phyloP scores from a whole-genome alignment of 2,888 invertebrate species.

The Andrena bicolor region DNA sequence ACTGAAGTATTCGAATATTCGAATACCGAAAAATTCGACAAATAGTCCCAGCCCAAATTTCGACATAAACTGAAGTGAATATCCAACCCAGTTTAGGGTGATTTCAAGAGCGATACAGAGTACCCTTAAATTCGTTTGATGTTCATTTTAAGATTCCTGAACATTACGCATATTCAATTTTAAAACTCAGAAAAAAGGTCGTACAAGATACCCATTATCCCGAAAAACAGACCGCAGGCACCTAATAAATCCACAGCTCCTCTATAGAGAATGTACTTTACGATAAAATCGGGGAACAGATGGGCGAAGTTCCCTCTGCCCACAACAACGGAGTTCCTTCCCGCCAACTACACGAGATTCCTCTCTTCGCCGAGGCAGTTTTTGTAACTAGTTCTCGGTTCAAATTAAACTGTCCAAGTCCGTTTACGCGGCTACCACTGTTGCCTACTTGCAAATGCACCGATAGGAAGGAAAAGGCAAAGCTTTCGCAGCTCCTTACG shows the following conservation, averaged over 20 bases:
- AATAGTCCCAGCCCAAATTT: too few relatives aligned
- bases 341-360: slow-evolving; percentile 12
- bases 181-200: too few relatives aligned
- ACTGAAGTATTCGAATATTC: too few relatives aligned
- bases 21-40: too few relatives aligned
- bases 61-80: too few relatives aligned
- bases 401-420: slow-evolving; percentile 1
- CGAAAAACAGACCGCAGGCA: background rate
- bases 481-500: too few relatives aligned
- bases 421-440: background rate
- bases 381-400: slow-evolving; percentile 1
- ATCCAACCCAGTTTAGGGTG: too few relatives aligned
- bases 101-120: too few relatives aligned
- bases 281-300: background rate
- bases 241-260: background rate
- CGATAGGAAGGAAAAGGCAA: too few relatives aligned
- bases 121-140: too few relatives aligned
- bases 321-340: background rate
- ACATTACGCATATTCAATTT: too few relatives aligned
- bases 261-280: background rate
- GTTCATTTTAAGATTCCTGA: too few relatives aligned
- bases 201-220: background rate
- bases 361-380: background rate
- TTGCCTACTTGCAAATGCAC: background rate
- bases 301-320: background rate